phyloP scores from a whole-genome alignment of 2,797 vertebrate genomes.

The Aldrovandia affinis region DNA sequence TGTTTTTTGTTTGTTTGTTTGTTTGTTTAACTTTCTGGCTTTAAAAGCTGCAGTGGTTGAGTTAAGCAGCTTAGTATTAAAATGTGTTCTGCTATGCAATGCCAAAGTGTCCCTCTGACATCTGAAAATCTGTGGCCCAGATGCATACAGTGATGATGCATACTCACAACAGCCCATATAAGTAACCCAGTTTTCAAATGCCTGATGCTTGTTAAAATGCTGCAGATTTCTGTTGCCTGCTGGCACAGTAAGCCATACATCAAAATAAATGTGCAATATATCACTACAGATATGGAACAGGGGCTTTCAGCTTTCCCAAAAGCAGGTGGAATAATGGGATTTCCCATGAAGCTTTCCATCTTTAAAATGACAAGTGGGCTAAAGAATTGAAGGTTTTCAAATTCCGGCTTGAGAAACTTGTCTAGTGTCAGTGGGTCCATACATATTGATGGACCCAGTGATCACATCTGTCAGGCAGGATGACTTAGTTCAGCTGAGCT shows the following conservation, averaged over 20 bases:
- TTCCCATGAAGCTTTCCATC: background rate
- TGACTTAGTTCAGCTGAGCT: background rate
- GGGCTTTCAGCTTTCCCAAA: background rate
- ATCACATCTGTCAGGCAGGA: background rate
- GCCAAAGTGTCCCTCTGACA: background rate
- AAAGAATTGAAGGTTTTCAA: background rate
- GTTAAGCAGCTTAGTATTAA: constrained; percentile 28
- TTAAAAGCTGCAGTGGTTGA: constrained; percentile 22
- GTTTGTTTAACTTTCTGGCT: background rate
- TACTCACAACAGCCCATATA: background rate
- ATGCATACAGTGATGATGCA: background rate
- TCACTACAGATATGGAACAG: background rate
- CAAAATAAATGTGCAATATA: background rate
- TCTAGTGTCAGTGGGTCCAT: background rate
- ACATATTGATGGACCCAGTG: background rate
- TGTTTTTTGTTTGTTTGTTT: constrained; percentile 9
- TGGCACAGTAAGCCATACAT: background rate
- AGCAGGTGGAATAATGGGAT: constrained; percentile 13
- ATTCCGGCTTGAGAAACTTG: background rate
- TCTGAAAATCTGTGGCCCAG: background rate
- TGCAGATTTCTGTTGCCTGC: background rate
- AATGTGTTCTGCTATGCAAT: background rate
- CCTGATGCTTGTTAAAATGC: constrained; percentile 18
- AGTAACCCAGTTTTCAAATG: constrained; percentile 11
- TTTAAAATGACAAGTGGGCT: background rate